These are phyloP conservation scores for Cantharis rufa DNA, from an alignment of 2,888 invertebrate genomes.

Conservation along the genomic window DNA sequence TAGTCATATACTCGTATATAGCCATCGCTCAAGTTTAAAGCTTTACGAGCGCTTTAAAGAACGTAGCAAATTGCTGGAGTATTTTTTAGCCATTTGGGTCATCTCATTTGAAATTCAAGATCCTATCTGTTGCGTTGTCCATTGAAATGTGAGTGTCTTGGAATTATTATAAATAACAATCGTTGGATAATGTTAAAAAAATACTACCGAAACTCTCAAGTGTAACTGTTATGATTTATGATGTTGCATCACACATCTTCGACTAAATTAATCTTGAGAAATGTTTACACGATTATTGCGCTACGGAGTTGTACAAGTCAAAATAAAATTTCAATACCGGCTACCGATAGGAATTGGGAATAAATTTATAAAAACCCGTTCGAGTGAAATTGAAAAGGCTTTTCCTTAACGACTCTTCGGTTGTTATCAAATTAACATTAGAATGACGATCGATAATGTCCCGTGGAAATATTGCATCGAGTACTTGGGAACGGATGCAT, in stretches of 20 bases:
- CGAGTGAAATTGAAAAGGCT: too few species aligned
- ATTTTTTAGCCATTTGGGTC: constrained; percentile 13
- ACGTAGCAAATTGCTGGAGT: constrained; percentile 22
- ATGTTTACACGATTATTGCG: constrained; percentile 18
- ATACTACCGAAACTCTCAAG: neutral
- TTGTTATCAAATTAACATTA: neutral
- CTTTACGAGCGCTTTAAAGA: constrained; percentile 7
- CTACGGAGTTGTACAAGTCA: neutral
- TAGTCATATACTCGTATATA: neutral
- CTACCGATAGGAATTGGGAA: neutral
- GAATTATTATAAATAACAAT: neutral
- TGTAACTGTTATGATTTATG: constrained; percentile 15
- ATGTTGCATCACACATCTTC: constrained; percentile 3
- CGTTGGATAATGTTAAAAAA: constrained; percentile 1
- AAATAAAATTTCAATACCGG: neutral
- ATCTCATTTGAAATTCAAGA: constrained; percentile 15
- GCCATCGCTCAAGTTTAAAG: neutral
- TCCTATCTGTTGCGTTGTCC: constrained; percentile 7
- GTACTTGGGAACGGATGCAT: constrained; percentile 47
- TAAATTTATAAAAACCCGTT: neutral
- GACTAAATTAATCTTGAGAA: neutral
- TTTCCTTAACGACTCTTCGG: too few species aligned
- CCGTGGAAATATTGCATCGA: constrained; percentile 18
- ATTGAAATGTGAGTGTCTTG: constrained; percentile 10
- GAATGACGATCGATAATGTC: neutral